Percentiles rank a stretch among this genome's conserved stretches.
phyloP scores from a whole-genome alignment of 37 sponge, comb jelly and placozoan genomes.

The Bolinopsis microptera region DNA sequence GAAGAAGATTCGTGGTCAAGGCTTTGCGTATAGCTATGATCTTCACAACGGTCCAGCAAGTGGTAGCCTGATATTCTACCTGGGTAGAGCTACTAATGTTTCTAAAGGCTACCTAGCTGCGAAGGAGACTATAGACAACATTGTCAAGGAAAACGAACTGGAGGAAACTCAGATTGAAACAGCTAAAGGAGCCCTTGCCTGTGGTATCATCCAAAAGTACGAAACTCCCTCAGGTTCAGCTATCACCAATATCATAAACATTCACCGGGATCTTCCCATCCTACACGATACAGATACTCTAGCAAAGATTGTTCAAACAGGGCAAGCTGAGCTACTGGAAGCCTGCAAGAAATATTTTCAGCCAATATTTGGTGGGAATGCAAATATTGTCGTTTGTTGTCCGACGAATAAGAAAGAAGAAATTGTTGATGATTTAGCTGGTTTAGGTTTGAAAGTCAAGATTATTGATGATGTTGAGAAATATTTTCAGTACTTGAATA shows the following conservation, averaged over 20 bases:
- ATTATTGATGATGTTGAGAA: neutral
- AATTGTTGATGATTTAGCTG: neutral
- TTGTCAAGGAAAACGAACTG: neutral
- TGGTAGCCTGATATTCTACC: neutral
- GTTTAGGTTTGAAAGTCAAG: neutral
- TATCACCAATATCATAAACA: neutral
- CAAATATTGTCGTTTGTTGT: neutral
- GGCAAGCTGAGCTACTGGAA: neutral
- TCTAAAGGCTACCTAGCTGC: neutral
- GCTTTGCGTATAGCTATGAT: neutral
- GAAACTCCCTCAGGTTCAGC: neutral
- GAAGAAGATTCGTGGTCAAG: constrained; percentile 84
- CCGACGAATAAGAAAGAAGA: constrained; percentile 4
- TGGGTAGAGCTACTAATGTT: constrained; percentile 8
- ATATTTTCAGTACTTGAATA: neutral
- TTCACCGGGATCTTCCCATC: neutral
- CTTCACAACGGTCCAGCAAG: neutral
- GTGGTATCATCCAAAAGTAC: neutral
- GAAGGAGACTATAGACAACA: neutral
- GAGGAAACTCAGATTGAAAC: constrained; percentile 14
- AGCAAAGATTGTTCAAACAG: neutral
- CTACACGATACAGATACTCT: neutral
- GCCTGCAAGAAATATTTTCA: neutral
- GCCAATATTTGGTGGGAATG: neutral
- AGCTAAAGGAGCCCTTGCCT: constrained; percentile 11